phyloP scores from a whole-genome alignment of 2,113 vertebrate genomes.

The Loxodonta africana region DNA sequence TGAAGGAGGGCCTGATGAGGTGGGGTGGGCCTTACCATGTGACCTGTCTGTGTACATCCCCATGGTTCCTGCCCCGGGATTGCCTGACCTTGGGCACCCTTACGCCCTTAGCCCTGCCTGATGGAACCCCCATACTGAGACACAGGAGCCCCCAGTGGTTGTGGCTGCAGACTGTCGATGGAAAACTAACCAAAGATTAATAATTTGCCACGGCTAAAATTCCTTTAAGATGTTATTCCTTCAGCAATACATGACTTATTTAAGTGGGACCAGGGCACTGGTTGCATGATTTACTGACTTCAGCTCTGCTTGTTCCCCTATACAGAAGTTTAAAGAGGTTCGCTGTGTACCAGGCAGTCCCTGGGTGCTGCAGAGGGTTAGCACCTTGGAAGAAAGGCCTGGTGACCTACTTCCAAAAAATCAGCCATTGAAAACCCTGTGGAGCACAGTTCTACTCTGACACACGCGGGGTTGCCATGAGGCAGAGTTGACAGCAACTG shows the following conservation, averaged over 20 bases:
- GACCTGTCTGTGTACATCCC: background rate
- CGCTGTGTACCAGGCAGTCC: background rate
- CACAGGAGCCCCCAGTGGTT: too few relatives aligned
- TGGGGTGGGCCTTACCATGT: background rate
- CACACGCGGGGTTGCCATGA: too few relatives aligned
- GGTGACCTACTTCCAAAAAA: too few relatives aligned
- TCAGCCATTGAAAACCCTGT: too few relatives aligned
- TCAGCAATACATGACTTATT: slow-evolving; percentile 2
- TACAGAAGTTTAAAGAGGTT: background rate
- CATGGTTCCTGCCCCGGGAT: background rate
- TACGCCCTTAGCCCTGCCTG: background rate
- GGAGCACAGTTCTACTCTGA: too few relatives aligned
- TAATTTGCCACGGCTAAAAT: slow-evolving; percentile 14
- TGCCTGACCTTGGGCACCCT: background rate
- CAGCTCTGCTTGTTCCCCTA: background rate
- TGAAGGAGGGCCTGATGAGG: background rate
- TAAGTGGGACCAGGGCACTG: background rate
- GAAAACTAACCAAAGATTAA: background rate
- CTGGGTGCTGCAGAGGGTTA: background rate
- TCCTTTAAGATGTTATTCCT: background rate
- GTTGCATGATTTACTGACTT: slow-evolving; percentile 45
- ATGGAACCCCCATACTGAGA: background rate
- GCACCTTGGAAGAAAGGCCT: too few relatives aligned
- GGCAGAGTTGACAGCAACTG: too few relatives aligned
- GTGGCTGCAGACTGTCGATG: background rate